phyloP scores from a whole-genome alignment of 2,888 invertebrate genomes.

The Allygus modestus region DNA sequence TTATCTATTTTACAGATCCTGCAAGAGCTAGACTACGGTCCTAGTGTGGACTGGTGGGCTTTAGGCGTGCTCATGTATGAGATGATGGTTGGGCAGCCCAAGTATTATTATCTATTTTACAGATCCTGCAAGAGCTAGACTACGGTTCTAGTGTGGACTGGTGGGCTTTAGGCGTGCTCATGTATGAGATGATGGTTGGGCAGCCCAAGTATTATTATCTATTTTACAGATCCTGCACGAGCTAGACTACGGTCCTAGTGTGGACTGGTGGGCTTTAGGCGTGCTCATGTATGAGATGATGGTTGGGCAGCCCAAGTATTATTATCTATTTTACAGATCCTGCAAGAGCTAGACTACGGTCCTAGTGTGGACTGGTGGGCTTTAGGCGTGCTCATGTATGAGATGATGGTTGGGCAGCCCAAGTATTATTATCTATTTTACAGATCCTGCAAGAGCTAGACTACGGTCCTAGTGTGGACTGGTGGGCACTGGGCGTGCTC shows the following conservation, averaged over 20 bases:
- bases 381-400: slow-evolving; percentile 98
- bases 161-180: slow-evolving; percentile 99
- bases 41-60: slow-evolving; percentile 97
- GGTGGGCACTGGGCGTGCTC: slow-evolving; percentile 98
- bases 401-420: slow-evolving; percentile 99
- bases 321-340: slow-evolving; percentile 78
- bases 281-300: slow-evolving; percentile 99
- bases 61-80: no score
- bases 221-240: slow-evolving; percentile 88
- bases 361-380: slow-evolving; percentile 98
- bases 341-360: slow-evolving; percentile 95
- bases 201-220: no score
- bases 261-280: slow-evolving; percentile 98
- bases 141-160: slow-evolving; percentile 94
- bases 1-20: slow-evolving; percentile 80
- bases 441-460: slow-evolving; percentile 94
- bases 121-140: slow-evolving; percentile 95
- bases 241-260: slow-evolving; percentile 92
- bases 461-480: slow-evolving; percentile 93
- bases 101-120: slow-evolving; percentile 28
- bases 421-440: neutral
- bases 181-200: no score
- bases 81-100: no score
- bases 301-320: slow-evolving; percentile 97
- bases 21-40: slow-evolving; percentile 94